A percentile compares a stretch with the other conserved stretches of the same genome.
These are phyloP conservation scores for Parthenolecanium corni DNA, from an alignment of 2,888 invertebrate species.

Conservation along the genomic window DNA sequence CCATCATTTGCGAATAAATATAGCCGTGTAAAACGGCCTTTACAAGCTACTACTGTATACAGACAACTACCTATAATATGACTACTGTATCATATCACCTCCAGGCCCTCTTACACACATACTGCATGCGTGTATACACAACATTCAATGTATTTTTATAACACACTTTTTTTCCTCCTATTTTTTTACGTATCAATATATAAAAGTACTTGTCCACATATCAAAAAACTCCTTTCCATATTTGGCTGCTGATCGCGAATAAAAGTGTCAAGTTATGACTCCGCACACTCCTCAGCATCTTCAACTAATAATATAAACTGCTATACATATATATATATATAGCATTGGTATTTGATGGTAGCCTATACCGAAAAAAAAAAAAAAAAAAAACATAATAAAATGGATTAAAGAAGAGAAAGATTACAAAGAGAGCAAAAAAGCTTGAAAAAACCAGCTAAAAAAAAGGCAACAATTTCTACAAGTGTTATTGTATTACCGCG, in stretches of 20 bases:
- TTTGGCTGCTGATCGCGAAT: slow-evolving; percentile 2
- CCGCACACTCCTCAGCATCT: not conserved
- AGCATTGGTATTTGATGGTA: too few relatives aligned
- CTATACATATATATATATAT: too few relatives aligned
- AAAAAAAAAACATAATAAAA: not conserved
- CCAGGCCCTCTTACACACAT: too few relatives aligned
- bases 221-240: slow-evolving; percentile 7
- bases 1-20: too few relatives aligned
- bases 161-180: not conserved
- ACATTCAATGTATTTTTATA: slow-evolving; percentile 10
- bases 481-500: not conserved
- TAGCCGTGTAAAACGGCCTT: too few relatives aligned
- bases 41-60: too few relatives aligned
- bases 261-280: not conserved
- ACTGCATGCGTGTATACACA: not conserved
- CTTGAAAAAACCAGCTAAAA: not conserved
- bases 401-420: not conserved
- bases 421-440: not conserved
- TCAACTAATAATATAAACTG: too few relatives aligned
- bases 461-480: not conserved
- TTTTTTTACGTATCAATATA: not conserved
- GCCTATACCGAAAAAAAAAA: not conserved
- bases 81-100: not conserved
- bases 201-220: too few relatives aligned
- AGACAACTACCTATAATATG: too few relatives aligned